phyloP scores from a whole-genome alignment of 2,797 vertebrate genomes.

The Xiphorhynchus erythropygius region DNA sequence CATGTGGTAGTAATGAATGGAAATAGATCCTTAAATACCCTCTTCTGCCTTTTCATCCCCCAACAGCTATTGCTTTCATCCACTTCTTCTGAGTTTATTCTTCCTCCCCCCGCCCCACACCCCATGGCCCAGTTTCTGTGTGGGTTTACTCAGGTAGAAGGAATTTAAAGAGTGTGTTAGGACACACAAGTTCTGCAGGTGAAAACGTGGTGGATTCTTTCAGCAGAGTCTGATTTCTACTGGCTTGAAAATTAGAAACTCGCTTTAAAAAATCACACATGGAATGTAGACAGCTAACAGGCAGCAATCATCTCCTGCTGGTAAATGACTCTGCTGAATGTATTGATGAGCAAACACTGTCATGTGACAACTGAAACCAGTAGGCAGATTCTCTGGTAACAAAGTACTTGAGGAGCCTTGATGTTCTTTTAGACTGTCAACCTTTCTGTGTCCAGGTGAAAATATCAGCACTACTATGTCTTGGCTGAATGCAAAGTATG shows the following conservation, averaged over 20 bases:
- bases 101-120: background rate
- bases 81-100: background rate
- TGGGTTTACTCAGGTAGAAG: background rate
- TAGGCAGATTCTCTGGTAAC: background rate
- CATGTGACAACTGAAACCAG: background rate
- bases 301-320: background rate
- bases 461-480: background rate
- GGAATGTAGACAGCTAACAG: background rate
- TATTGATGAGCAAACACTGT: background rate
- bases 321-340: background rate
- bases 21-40: background rate
- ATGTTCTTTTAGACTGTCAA: accelerated
- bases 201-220: background rate
- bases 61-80: background rate
- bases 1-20: background rate
- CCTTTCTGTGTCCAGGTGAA: background rate
- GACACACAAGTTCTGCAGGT: background rate
- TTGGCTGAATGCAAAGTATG: background rate
- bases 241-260: background rate
- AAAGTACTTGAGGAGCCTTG: background rate
- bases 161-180: background rate
- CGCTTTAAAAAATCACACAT: background rate
- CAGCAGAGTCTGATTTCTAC: background rate
- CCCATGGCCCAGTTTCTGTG: no score
- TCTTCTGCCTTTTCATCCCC: background rate